Percentiles rank a stretch among this genome's conserved stretches.
Conservation (phyloP, 2,888 invertebrate species). For the Emmelina monodactyla region DNA sequence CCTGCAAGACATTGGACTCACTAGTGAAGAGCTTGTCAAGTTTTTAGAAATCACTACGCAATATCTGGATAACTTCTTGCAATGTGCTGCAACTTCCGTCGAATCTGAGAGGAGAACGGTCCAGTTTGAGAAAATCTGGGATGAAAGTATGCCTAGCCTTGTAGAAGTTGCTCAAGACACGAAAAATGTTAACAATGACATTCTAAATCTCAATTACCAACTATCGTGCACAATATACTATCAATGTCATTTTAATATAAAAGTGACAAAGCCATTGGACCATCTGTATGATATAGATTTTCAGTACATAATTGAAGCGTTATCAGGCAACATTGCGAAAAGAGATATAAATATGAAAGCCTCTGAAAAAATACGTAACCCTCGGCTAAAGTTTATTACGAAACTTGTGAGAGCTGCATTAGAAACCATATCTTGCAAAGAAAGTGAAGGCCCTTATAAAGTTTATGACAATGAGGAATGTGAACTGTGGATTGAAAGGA, state of each 20-base stretch:
- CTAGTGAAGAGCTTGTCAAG: constrained; percentile 66
- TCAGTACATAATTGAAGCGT: constrained; percentile 63
- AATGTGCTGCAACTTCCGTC: constrained; percentile 39
- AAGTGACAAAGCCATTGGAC: constrained; percentile 74
- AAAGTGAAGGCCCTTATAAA: constrained; percentile 55
- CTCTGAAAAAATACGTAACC: constrained; percentile 74
- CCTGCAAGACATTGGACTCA: constrained; percentile 76
- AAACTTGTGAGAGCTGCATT: constrained; percentile 77
- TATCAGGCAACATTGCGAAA: constrained; percentile 42
- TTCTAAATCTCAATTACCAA: constrained; percentile 83
- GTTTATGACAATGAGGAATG: constrained; percentile 45
- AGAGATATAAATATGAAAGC: constrained; percentile 68
- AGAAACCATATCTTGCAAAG: constrained; percentile 72
- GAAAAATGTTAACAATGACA: constrained; percentile 75
- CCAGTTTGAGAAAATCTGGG: constrained; percentile 72
- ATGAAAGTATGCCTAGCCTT: constrained; percentile 72
- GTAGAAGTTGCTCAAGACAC: constrained; percentile 82
- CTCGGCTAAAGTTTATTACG: constrained; percentile 76
- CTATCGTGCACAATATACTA: constrained; percentile 79
- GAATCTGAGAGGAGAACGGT: constrained; percentile 43
- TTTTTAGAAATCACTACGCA: constrained; percentile 52
- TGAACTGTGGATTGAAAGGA: constrained; percentile 74
- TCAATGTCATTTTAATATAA: constrained; percentile 80
- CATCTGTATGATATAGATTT: constrained; percentile 80
- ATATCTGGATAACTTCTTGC: constrained; percentile 54